Evolutionary conservation across 2,113 vertebrate genomes (phyloP), one percentile per base, ranked within the genome.

Genomic region (Guaruba guarouba): DNA sequence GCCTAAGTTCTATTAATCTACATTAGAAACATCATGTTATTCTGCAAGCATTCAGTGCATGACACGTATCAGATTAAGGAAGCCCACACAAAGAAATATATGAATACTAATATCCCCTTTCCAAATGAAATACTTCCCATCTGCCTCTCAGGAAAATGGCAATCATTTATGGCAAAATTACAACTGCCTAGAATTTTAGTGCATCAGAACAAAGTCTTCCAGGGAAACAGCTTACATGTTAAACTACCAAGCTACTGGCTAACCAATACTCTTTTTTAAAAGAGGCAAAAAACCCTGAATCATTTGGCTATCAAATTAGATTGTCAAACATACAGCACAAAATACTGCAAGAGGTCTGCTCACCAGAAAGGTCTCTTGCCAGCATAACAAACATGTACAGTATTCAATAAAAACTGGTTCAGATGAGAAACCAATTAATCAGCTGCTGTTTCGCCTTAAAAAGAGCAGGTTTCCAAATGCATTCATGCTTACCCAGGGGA

Each of bases 51-150:
- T 49, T 86, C 88, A 70, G 81, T 0, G 1, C 73, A 59, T 51
- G 90, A 87, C 77, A 91, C 10, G 2, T 44, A 82, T 82, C 95
- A 91, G 80, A 95, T 91, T 82, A 84, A 89, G 74, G 86, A 87
- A 95, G 91, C 83, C 89, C 74, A 75, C 93, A 92, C 93, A 91
- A 95, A 87, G 86, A 93, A 96, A 93, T 73, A 89, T 0, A 92
- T 89, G 88, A 95, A 96, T 93, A 84, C 77, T 71, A 91, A 95
- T 78, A 90, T 44, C 39, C 71, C 63, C 46, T 88, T 83, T 70
- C 90, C 82, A 91, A 96, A 93, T 79, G 19, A 93, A 94, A 88
- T 24, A 78, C 44, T 84, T 84, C 73, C 88, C 77, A 88, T 74
- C 90, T 93, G 90, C 48, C 89, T 78, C 84, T 68, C 82, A 88